Conservation (phyloP, 2,797 vertebrate species). For the Rhyacichthys aspro region DNA sequence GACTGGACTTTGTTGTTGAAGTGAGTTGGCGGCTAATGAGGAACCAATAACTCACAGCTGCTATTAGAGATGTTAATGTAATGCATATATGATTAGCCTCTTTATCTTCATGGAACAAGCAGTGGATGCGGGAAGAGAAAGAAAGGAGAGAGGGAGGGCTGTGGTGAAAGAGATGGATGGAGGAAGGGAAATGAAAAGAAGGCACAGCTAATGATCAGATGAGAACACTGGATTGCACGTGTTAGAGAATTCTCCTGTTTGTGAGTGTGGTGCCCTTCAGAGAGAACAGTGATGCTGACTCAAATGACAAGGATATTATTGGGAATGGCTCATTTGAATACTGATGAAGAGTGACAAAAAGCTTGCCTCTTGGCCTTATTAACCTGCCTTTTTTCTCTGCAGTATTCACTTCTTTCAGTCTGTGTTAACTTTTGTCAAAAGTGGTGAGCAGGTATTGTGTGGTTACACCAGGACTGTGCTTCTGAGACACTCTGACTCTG, state of each 20-base stretch:
- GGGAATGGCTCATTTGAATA: conserved; percentile 60
- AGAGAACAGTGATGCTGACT: conserved; percentile 59
- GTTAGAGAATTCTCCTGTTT: conserved; percentile 30
- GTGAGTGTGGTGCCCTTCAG: conserved; percentile 47
- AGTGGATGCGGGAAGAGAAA: conserved; percentile 1
- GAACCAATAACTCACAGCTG: conserved; percentile 40
- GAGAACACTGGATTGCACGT: conserved; percentile 48
- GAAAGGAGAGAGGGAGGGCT: neutral
- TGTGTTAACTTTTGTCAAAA: conserved; percentile 15
- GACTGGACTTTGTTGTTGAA: conserved; percentile 21
- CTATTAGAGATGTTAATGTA: conserved; percentile 46
- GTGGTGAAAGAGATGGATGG: conserved; percentile 23
- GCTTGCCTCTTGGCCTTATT: conserved; percentile 76
- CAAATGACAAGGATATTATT: conserved; percentile 74
- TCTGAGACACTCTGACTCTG: too few species aligned
- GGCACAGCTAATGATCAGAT: conserved; percentile 46
- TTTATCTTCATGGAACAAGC: conserved; percentile 50
- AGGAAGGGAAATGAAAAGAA: conserved; percentile 27
- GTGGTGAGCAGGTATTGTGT: too few species aligned
- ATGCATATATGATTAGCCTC: conserved; percentile 54
- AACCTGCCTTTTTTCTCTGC: conserved; percentile 71
- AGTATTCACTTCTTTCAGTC: conserved; percentile 32
- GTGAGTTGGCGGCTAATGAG: conserved; percentile 42
- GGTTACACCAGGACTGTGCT: too few species aligned
- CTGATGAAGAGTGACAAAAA: conserved; percentile 69